A percentile compares a stretch with the other conserved stretches of the same genome.
Evolutionary conservation across 2,888 invertebrate genomes (phyloP).

Genomic region (Sinelater perroti): DNA sequence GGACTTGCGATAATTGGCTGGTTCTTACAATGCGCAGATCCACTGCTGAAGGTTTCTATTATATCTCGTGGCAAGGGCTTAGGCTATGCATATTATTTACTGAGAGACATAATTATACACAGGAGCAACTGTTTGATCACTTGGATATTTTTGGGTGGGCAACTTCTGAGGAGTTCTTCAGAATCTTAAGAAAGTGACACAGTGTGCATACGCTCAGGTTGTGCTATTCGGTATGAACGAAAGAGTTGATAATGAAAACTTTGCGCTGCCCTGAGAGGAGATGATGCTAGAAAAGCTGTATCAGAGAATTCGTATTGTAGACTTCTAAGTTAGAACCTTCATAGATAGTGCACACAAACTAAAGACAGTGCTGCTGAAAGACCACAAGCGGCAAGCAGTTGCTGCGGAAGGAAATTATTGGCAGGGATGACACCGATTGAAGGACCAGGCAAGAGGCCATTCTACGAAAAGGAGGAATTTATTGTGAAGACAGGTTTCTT

Average conservation of each 20-base stretch:
- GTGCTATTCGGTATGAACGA: conserved; percentile 98
- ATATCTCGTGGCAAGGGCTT: conserved; percentile 98
- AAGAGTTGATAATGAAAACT: conserved; percentile 96
- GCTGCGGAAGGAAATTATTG: conserved; percentile 92
- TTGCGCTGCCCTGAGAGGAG: conserved; percentile 92
- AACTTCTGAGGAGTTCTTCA: conserved; percentile 98
- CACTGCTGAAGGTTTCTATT: conserved; percentile 96
- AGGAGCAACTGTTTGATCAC: conserved; percentile 94
- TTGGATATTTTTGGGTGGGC: conserved; percentile 98
- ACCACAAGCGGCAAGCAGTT: conserved; percentile 88
- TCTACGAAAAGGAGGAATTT: conserved; percentile 99
- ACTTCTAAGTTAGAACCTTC: conserved; percentile 85
- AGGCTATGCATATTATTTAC: conserved; percentile 98
- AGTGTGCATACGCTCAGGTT: conserved; percentile 97
- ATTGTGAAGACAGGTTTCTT: conserved; percentile 98
- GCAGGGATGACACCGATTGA: conserved; percentile 98
- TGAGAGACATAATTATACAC: conserved; percentile 95
- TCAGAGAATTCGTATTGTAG: conserved; percentile 96
- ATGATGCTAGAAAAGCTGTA: conserved; percentile 96
- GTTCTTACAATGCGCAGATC: conserved; percentile 97
- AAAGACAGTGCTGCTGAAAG: conserved; percentile 78
- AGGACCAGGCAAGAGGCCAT: conserved; percentile 91
- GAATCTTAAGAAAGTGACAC: conserved; percentile 97
- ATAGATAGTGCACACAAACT: conserved; percentile 81
- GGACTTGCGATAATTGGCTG: conserved; percentile 99